These are phyloP conservation scores for Aspidapion aeneum DNA, from an alignment of 2,888 invertebrate species.

Conservation along the genomic window DNA sequence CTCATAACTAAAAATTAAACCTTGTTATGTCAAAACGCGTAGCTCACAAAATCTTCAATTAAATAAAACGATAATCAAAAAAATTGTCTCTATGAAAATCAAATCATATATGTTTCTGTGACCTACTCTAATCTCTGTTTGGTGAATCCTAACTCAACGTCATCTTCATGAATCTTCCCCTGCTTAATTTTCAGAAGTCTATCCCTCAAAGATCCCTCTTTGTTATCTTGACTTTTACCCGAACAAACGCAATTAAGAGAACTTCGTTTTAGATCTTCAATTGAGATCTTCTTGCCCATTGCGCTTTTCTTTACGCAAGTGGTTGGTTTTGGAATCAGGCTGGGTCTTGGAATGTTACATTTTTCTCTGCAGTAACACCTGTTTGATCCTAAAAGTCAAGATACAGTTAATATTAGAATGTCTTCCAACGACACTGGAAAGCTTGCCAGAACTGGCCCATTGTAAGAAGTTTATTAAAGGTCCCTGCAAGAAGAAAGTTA, in stretches of 20 bases:
- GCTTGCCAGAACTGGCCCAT: too few species aligned
- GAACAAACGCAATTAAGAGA: slow-evolving; percentile 22
- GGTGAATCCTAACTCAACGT: background rate
- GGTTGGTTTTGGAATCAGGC: slow-evolving; percentile 24
- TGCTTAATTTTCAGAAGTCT: slow-evolving; percentile 4
- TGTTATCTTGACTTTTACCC: background rate
- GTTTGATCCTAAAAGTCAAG: slow-evolving; percentile 22
- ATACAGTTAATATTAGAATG: too few species aligned
- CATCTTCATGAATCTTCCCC: background rate
- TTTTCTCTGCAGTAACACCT: slow-evolving; percentile 29
- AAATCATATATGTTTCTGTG: too few species aligned
- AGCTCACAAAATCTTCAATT: too few species aligned
- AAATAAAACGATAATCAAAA: too few species aligned
- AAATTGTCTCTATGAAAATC: too few species aligned
- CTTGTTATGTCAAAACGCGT: background rate
- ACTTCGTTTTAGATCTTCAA: slow-evolving; percentile 17
- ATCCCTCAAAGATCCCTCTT: slow-evolving; percentile 1
- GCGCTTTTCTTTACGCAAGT: slow-evolving; percentile 21
- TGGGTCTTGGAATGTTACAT: slow-evolving; percentile 21
- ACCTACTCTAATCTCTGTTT: background rate
- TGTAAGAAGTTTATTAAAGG: too few species aligned
- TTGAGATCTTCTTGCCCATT: slow-evolving; percentile 2
- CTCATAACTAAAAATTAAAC: slow-evolving; percentile 23
- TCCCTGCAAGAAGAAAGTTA: too few species aligned
- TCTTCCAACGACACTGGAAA: too few species aligned